These are phyloP conservation scores for Manis javanica DNA, from an alignment of 2,797 vertebrate species.

Conservation along the genomic window DNA sequence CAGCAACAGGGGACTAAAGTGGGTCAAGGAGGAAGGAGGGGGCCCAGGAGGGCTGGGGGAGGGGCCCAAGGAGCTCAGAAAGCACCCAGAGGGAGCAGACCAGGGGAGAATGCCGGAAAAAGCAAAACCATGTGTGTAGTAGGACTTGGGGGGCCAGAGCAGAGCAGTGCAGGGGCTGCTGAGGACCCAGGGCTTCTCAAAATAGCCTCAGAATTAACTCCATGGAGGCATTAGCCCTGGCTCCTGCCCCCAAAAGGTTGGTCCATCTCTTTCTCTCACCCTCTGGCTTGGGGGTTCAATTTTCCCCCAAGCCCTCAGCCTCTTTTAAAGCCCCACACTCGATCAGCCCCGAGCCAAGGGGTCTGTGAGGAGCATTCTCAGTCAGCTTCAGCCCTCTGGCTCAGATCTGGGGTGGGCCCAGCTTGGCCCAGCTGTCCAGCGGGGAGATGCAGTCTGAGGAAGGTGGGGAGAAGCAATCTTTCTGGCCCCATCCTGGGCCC, in stretches of 20 bases:
- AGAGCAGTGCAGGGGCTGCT: not conserved
- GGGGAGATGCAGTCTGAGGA: not conserved
- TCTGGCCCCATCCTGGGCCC: not conserved
- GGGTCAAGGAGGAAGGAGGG: constrained; percentile 84
- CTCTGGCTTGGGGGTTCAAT: not conserved
- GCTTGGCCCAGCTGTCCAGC: constrained; percentile 47
- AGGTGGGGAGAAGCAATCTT: not conserved
- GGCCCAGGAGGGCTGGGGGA: constrained; percentile 80
- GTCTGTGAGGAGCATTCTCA: not conserved
- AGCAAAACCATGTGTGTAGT: constrained; percentile 73
- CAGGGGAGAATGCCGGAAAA: constrained; percentile 68
- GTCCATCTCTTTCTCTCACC: not conserved
- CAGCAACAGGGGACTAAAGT: constrained; percentile 83
- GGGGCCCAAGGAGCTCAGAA: constrained; percentile 70
- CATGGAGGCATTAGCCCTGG: not conserved
- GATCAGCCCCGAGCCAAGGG: not conserved
- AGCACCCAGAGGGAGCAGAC: constrained; percentile 76
- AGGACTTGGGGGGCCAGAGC: constrained; percentile 2
- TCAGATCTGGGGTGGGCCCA: constrained; percentile 46
- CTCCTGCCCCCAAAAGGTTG: not conserved
- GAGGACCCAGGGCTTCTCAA: not conserved
- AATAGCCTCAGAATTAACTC: not conserved
- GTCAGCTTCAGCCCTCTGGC: not conserved
- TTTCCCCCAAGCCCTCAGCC: not conserved
- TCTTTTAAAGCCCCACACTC: not conserved